Evolutionary conservation across 2,888 invertebrate species (phyloP), one percentile per base, ranked within the genome.

Genomic region (Spatulosminthurus flaviceps): DNA sequence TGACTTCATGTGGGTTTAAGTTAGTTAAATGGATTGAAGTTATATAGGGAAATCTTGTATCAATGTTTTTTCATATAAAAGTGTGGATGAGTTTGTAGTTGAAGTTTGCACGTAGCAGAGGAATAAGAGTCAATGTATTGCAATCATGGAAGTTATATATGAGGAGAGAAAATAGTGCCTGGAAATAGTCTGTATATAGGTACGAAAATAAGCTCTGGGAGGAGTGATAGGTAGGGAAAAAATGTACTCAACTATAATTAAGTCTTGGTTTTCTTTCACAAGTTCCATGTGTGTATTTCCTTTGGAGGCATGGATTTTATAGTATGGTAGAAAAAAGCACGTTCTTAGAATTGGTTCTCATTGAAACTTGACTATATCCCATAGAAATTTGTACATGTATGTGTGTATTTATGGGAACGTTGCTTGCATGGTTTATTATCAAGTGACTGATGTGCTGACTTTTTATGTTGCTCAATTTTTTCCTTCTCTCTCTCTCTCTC

Each of bases 241-340:
- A 70, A 60, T 66, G 41, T 76, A 42, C 66, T 77, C 77, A 67
- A 69, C 77, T 69, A 70, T 77, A 77, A 77, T 77, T 77, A 77
- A 77, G 70, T 77, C 77, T 43, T 21, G 34, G 61, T 28, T 74
- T 61, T 74, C 34, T 74, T 11, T 24, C 60, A 19, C 51, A 7
- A 9, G 41, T 21, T 26, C 16, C 24, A 21, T 26, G 16, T 22
- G 24, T 24, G 64, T 64, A 64, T 64, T 64, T 64, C 64, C 64
- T 64, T 64, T 64, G 64, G 7, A 64, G 64, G 64, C 64, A 64
- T 64, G 64, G 22, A 64, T 26, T 24, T n/a, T n/a, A n/a, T 5
- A 64, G 64, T 64, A 24, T 64, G 26, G 21, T 64, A 7, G 24
- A 61, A 16, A 73, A 61, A 41, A 61, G 75, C 66, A 76, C 66